A percentile compares a stretch with the other conserved stretches of the same genome.
Evolutionary conservation across 2,888 invertebrate genomes (phyloP).

Genomic region (Xanthostigma xanthostigma): DNA sequence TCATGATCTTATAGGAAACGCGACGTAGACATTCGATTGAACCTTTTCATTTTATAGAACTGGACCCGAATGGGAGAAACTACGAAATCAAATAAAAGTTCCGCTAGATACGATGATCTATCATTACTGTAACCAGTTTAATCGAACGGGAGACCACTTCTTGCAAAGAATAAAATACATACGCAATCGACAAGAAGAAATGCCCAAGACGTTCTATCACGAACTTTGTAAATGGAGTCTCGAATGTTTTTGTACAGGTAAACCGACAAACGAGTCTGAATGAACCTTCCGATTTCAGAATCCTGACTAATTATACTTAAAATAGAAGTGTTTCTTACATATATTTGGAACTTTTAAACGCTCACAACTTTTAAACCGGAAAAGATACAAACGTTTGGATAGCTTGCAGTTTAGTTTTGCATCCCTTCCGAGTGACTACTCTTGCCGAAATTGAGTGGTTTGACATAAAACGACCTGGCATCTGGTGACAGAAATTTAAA

Average conservation of each 20-base stretch:
- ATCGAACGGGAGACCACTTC: constrained; percentile 28
- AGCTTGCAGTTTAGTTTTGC: no score
- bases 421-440: no score
- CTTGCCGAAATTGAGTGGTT: no score
- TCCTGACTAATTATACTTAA: constrained; percentile 3
- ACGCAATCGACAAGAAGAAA: constrained; percentile 47
- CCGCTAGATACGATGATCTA: constrained; percentile 28
- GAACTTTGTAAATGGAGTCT: constrained; percentile 53
- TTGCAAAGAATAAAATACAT: constrained; percentile 33
- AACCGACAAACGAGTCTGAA: background rate
- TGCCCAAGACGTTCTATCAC: constrained; percentile 37
- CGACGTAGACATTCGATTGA: background rate
- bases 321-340: background rate
- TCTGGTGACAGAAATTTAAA: no score
- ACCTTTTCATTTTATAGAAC: constrained; percentile 26
- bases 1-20: no score
- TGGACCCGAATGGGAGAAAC: constrained; percentile 42
- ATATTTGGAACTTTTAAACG: background rate
- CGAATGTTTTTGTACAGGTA: constrained; percentile 40
- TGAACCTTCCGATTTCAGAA: no score
- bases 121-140: constrained; percentile 8
- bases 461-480: no score
- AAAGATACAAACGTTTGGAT: no score
- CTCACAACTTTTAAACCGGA: background rate
- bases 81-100: constrained; percentile 32